Percentiles rank a stretch among this genome's conserved stretches.
Evolutionary conservation across 2,797 vertebrate species (phyloP).

Genomic region (Psittacula derbiana): DNA sequence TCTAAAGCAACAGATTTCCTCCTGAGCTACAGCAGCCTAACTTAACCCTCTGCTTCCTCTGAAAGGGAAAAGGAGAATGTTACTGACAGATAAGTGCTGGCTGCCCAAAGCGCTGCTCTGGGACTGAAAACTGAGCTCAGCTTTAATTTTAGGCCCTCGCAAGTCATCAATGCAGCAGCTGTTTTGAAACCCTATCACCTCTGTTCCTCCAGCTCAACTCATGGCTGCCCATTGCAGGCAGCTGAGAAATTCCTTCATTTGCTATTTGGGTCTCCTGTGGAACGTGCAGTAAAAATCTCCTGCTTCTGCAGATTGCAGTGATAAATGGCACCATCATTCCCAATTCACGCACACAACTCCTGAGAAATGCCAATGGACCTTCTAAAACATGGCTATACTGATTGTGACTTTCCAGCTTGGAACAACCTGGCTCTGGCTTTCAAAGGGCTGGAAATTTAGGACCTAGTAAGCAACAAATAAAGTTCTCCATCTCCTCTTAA

Average conservation of each 20-base stretch:
- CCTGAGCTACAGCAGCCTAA: not conserved
- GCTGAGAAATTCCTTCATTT: constrained; percentile 12
- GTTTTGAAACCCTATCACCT: constrained; percentile 50
- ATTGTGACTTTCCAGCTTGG: not conserved
- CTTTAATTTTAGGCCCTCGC: constrained; percentile 44
- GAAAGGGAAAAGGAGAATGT: not conserved
- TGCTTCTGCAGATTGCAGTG: not conserved
- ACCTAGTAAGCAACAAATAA: not conserved
- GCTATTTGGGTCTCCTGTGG: not conserved
- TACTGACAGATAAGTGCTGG: constrained; percentile 14
- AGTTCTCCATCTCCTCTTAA: not conserved
- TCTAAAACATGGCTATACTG: not conserved
- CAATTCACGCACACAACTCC: not conserved
- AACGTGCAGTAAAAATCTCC: not conserved
- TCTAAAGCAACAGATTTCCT: not conserved
- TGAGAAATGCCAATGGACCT: not conserved
- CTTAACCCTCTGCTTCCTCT: not conserved
- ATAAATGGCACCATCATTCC: not conserved
- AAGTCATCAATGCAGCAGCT: constrained; percentile 8
- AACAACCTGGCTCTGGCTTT: not conserved
- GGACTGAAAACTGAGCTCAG: constrained; percentile 25
- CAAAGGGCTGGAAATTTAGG: not conserved
- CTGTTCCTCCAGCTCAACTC: not conserved
- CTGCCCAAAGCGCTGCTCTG: not conserved
- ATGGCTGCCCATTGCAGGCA: not conserved